Percentiles rank a stretch among this genome's conserved stretches.
phyloP scores from a whole-genome alignment of 2,797 vertebrate genomes.

The Monodelphis domestica region DNA sequence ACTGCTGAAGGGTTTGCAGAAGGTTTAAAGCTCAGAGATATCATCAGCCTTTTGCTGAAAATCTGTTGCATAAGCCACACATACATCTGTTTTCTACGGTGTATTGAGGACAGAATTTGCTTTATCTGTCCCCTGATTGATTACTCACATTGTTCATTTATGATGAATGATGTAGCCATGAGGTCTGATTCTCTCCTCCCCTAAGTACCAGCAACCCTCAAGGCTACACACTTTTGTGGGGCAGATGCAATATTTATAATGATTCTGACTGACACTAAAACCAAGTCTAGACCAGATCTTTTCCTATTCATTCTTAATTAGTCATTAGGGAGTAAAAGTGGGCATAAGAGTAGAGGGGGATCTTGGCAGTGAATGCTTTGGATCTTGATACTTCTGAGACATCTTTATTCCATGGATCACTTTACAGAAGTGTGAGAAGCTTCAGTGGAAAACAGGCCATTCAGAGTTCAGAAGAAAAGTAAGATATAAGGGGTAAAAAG shows the following conservation, averaged over 20 bases:
- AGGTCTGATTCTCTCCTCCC: not conserved
- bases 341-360: slow-evolving; percentile 30
- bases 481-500: not conserved
- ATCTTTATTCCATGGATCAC: slow-evolving; percentile 17
- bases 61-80: not conserved
- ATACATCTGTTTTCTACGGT: not conserved
- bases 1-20: not conserved
- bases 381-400: slow-evolving; percentile 23
- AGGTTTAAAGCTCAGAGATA: not conserved
- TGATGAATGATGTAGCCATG: not conserved
- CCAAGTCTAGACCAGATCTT: slow-evolving; percentile 30
- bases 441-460: slow-evolving; percentile 43
- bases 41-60: not conserved
- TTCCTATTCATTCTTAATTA: slow-evolving; percentile 35
- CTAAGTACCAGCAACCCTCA: not conserved
- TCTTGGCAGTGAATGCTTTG: slow-evolving; percentile 2
- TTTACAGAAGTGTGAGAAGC: not conserved
- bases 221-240: not conserved
- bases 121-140: not conserved
- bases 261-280: slow-evolving; percentile 19
- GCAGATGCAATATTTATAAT: slow-evolving; percentile 5
- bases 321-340: slow-evolving; percentile 27
- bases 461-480: slow-evolving; percentile 29
- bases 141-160: not conserved
- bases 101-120: not conserved